A percentile compares a stretch with the other conserved stretches of the same genome.
These are phyloP conservation scores for Rhagologus leucostigma DNA, from an alignment of 2,113 vertebrate genomes.

Conservation along the genomic window DNA sequence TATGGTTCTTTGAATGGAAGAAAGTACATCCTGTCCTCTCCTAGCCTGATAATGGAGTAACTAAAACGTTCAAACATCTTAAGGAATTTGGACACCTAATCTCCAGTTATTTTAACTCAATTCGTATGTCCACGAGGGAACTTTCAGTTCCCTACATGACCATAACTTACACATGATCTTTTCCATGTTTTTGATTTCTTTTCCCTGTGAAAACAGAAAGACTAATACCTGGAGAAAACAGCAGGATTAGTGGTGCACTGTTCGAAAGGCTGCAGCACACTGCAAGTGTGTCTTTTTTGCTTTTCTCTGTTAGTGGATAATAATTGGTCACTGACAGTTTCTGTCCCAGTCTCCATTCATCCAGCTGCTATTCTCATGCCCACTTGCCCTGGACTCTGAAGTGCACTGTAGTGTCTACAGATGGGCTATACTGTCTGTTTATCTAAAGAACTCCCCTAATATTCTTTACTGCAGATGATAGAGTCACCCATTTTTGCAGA, in stretches of 20 bases:
- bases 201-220: background rate
- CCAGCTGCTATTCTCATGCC: background rate
- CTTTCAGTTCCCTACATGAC: background rate
- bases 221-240: background rate
- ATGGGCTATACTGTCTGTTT: background rate
- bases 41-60: background rate
- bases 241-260: background rate
- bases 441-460: background rate
- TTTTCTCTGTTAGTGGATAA: background rate
- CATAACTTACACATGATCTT: background rate
- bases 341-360: background rate
- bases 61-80: background rate
- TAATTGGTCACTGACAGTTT: background rate
- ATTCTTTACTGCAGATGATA: background rate
- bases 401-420: background rate
- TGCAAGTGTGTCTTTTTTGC: background rate
- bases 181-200: constrained; percentile 19
- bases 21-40: background rate
- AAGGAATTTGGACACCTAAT: constrained; percentile 32
- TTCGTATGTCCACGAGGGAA: background rate
- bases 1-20: background rate
- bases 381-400: background rate
- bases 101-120: constrained; percentile 39
- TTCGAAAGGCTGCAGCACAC: background rate
- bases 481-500: background rate